Conservation (phyloP, 2,113 vertebrate genomes). For the Urocynchramus pylzowi region DNA sequence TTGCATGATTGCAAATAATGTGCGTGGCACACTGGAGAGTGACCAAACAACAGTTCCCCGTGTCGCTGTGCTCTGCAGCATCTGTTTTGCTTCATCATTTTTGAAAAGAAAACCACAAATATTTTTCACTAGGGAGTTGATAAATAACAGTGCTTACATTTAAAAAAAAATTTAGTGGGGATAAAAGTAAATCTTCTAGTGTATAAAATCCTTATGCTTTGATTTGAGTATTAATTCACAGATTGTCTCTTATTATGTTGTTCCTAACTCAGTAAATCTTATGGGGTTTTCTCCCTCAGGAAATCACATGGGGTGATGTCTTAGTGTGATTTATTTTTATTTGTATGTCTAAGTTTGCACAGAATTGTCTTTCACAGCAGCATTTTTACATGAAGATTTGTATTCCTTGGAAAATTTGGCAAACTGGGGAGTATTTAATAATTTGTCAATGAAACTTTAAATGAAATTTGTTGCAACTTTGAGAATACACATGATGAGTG, state of each 20-base stretch:
- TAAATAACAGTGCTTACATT: neutral
- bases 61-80: slow-evolving; percentile 2
- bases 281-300: slow-evolving; percentile 6
- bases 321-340: slow-evolving; percentile 33
- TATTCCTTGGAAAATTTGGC: neutral
- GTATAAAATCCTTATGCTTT: neutral
- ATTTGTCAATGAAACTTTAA: neutral
- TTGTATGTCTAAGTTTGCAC: neutral
- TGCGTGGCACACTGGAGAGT: neutral
- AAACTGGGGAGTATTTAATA: neutral
- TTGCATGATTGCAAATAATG: neutral
- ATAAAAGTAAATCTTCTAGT: neutral
- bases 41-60: neutral
- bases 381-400: neutral
- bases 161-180: neutral
- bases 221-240: slow-evolving; percentile 4
- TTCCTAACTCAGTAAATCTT: neutral
- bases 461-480: neutral
- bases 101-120: slow-evolving; percentile 3
- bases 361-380: slow-evolving; percentile 22
- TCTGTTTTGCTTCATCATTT: slow-evolving; percentile 54
- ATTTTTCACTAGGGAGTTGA: slow-evolving; percentile 24
- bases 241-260: slow-evolving; percentile 3
- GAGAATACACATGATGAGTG: neutral
- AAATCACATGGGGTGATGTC: neutral